Evolutionary conservation across 2,797 vertebrate genomes (phyloP), one percentile per base, ranked within the genome.

Genomic region (Enteromius afrohamiltoni): DNA sequence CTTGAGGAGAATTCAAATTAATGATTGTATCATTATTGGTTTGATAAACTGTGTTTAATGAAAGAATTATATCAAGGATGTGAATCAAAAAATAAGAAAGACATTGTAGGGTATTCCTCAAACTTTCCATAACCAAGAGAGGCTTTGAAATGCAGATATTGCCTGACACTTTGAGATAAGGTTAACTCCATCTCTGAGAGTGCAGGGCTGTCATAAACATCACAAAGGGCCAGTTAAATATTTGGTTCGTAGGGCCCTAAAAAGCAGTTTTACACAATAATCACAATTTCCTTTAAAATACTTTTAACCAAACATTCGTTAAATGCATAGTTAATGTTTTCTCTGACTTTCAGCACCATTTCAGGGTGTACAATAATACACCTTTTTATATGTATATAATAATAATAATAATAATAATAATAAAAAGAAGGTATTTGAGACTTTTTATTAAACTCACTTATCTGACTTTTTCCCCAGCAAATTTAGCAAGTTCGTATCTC

Each of bases 31-130:
- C 83, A 77, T 85, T 80, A 83, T 80, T 83, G 86, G 80, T 77
- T 80, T 81, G 84, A 88, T 88, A 84, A 86, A 82, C 80, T 84
- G 85, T 64, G 68, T 83, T 87, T 87, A 86, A 89, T 89, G 86
- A 82, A 79, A 87, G 74, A 82, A 69, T 65, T 70, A 85, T 87
- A 87, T 89, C 88, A 82, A 83, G 67, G 68, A 83, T 78, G 67
- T 70, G 71, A 85, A 83, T 86, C 70, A 70, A 79, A 79, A 83
- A 73, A 47, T 70, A 78, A 71, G 77, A 85, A 70, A 75, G 79
- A 73, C 74, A 85, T 86, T 80, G 79, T 70, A 76, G 83, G 68
- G 71, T 67, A 78, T 85, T 83, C 80, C 84, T 89, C 76, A 71
- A 79, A 84, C 82, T 84, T 82, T 84, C 34, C 62, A 74, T 70